Conservation (phyloP, 2,797 vertebrate species). For the Acrossocheilus wenchowensis region DNA sequence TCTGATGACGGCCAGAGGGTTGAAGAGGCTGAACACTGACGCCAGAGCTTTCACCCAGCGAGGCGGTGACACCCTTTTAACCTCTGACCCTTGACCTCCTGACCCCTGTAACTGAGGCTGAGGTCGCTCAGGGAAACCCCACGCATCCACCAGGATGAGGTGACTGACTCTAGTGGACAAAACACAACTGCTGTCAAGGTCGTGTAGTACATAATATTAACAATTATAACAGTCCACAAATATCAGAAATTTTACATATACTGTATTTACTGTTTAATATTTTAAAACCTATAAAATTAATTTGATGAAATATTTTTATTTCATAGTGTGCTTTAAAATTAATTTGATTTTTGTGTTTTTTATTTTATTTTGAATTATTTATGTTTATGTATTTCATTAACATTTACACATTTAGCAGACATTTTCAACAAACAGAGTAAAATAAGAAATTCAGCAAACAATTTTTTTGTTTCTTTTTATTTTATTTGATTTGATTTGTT, state of each 20-base stretch:
- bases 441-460: background rate
- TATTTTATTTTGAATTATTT: background rate
- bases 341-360: background rate
- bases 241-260: background rate
- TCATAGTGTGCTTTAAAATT: background rate
- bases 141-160: conserved; percentile 90
- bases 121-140: conserved; percentile 85
- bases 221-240: background rate
- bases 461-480: background rate
- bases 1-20: conserved; percentile 88
- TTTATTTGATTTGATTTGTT: background rate
- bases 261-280: background rate
- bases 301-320: background rate
- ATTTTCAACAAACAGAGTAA: background rate
- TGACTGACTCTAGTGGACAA: conserved; percentile 81
- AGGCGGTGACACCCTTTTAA: conserved; percentile 73
- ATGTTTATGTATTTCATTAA: background rate
- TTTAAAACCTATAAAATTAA: background rate
- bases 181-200: background rate
- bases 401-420: background rate
- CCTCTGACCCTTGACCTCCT: conserved; percentile 66
- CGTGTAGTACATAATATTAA: background rate
- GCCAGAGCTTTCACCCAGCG: conserved; percentile 83
- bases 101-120: conserved; percentile 56
- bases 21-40: conserved; percentile 81